phyloP scores from a whole-genome alignment of 2,113 vertebrate genomes.

The Rhodinocichla rosea region DNA sequence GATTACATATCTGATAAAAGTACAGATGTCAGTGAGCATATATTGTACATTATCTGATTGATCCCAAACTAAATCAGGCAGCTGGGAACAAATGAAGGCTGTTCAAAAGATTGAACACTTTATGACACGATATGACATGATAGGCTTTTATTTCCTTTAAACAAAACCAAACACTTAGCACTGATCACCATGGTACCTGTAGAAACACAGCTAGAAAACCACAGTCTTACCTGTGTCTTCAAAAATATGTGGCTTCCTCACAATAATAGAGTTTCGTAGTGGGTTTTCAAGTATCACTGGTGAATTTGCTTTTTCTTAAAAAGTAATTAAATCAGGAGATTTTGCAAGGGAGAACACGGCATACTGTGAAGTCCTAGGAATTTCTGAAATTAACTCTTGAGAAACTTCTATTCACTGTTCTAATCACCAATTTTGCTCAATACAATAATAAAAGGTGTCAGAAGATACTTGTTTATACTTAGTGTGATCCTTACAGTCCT shows the following conservation, averaged over 20 bases:
- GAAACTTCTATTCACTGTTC: background rate
- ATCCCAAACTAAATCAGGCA: background rate
- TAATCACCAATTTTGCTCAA: background rate
- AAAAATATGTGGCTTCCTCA: background rate
- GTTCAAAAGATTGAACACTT: background rate
- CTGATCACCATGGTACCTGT: background rate
- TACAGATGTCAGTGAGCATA: background rate
- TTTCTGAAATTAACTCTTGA: background rate
- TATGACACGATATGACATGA: background rate
- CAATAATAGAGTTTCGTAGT: background rate
- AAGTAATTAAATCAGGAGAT: background rate
- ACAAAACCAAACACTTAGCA: background rate
- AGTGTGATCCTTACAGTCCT: background rate
- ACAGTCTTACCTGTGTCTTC: background rate
- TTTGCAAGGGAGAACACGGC: background rate
- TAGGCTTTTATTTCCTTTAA: background rate
- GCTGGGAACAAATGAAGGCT: background rate
- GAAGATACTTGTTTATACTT: background rate
- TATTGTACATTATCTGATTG: background rate
- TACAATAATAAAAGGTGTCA: background rate
- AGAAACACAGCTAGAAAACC: background rate
- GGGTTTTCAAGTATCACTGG: background rate
- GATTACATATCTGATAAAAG: constrained; percentile 88
- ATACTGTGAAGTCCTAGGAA: background rate
- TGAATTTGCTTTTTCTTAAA: background rate